Base-by-base conservation (phyloP, 2,888 invertebrate species). In the Labia minor region DNA sequence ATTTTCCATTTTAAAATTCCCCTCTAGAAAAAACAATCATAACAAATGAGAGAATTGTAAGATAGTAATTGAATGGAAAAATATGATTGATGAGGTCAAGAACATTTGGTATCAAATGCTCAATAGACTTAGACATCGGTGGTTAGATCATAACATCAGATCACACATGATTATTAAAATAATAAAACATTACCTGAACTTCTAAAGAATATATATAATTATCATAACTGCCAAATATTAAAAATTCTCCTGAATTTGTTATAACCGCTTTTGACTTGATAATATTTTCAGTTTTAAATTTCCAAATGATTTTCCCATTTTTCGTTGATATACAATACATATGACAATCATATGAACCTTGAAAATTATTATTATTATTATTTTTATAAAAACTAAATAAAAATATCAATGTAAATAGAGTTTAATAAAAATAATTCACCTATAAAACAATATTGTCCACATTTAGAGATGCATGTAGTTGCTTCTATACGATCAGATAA, bases 401-500 rank as follows among this genome's bases (percentile, higher is more conserved):
- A 33, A 20, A n/a, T 21, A n/a, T n/a, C n/a, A n/a, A n/a, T n/a
- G n/a, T n/a, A n/a, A n/a, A n/a, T 10, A 14, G 16, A 64, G 21
- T 64, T 1, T 14, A 16, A 19, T 65, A 69, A 64, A 20, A 18
- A 3, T n/a, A n/a, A 70, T 74, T 74, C 74, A 81, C 92, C 92
- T 19, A 92, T 85, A 68, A 87, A 80, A 0, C 88, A 84, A 71
- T 72, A 76, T 37, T 75, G 72, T 19, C 77, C 79, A 74, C 77
- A 77, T 1, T 70, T 61, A 37, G 80, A 79, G 19, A 78, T 68
- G 70, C 77, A 77, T 10, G 82, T 78, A 49, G 81, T 81, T 0
- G 90, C 87, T 77, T 93, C 92, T 26, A 94, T 83, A 65, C 92
- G 82, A 71, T 89, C 85, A 8, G 85, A 83, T 2, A 91, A 74